Base-by-base conservation (phyloP, 2,113 vertebrate species). In the Eulacestoma nigropectus region DNA sequence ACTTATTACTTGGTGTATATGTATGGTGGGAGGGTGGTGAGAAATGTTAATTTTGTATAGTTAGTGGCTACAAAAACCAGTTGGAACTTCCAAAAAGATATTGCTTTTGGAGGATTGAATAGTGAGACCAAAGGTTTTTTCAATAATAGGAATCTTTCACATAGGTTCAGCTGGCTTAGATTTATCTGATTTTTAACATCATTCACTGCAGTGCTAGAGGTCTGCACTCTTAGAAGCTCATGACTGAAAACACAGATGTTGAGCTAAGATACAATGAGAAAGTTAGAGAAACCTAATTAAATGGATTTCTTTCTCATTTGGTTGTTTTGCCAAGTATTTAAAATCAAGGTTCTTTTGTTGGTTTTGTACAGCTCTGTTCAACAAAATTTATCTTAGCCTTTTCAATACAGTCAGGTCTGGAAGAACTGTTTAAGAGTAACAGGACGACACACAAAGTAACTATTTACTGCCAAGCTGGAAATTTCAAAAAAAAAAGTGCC, bases 331-430 rank as follows among this genome's bases (percentile, higher is more conserved):
- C 60, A 84, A 64, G 25, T 37, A 30, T 44, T 30, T 70, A 59
- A 84, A 89, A 52, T 55, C 2, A 4, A 74, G 8, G 15, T 46
- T 81, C 25, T 81, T 65, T 3, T 6, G 4, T 30, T 70, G 52
- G 50, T 87, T 95, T 94, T 81, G 16, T 65, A 72, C 49, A 69
- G n/a, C 47, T 87, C 56, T 49, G 18, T 80, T 82, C 47, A 87
- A 70, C 25, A 70, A 70, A 73, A 85, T 77, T 46, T 79, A 39
- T 87, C 60, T 89, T 83, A 68, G 46, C 9, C 27, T 75, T 87
- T 89, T 84, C 44, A 60, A 52, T 76, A 39, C 25, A 42, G 47
- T 53, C 50, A 37, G 23, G 47, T 62, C 67, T 91, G 44, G 62
- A 82, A 92, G 63, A 85, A 32, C 27, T 85, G 23, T 68, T 75